phyloP scores from a whole-genome alignment of 2,113 vertebrate genomes.

The Equus przewalskii region DNA sequence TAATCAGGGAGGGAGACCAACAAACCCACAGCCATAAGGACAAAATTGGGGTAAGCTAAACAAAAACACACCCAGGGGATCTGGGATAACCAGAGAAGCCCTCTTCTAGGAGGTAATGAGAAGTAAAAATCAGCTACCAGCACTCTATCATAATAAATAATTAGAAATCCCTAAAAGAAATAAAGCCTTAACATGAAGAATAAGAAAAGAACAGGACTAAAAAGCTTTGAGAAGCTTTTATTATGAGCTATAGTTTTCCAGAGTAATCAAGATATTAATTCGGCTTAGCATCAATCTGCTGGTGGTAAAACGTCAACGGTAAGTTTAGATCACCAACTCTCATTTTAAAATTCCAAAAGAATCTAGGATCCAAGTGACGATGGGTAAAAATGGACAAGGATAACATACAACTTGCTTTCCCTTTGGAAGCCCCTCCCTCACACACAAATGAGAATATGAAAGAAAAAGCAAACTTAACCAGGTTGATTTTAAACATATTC shows the following conservation, averaged over 20 bases:
- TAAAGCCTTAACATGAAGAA: conserved; percentile 48
- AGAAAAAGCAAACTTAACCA: neutral
- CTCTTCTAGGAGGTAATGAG: neutral
- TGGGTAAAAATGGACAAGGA: neutral
- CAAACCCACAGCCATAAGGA: neutral
- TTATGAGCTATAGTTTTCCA: neutral
- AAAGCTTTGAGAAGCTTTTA: neutral
- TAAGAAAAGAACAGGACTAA: conserved; percentile 6
- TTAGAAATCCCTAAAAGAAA: conserved; percentile 57
- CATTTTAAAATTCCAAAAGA: neutral
- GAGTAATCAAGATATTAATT: neutral
- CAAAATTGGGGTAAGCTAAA: neutral
- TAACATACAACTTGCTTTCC: neutral
- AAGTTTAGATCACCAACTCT: neutral
- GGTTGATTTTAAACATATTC: neutral
- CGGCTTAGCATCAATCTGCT: neutral
- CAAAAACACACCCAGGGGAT: neutral
- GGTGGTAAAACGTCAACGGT: neutral
- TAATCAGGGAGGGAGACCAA: neutral
- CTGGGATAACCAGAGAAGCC: neutral
- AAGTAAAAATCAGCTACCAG: neutral
- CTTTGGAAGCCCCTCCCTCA: neutral
- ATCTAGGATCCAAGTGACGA: neutral
- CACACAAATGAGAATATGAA: neutral
- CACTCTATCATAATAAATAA: neutral